A percentile compares a stretch with the other conserved stretches of the same genome.
Conservation (phyloP, 2,113 vertebrate species). For the Dasyurus viverrinus region DNA sequence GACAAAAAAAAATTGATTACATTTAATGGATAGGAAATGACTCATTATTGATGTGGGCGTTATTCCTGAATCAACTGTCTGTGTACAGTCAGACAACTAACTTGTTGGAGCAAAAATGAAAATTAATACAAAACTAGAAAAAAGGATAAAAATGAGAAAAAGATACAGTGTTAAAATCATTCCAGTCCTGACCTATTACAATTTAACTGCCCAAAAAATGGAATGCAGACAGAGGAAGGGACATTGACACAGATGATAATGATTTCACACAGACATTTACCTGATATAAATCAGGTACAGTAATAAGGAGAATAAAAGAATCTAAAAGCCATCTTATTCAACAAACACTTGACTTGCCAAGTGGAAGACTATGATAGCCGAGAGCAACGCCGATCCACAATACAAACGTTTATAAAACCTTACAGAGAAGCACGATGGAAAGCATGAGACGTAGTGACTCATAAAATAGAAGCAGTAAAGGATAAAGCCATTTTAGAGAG, state of each 20-base stretch:
- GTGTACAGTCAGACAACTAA: background rate
- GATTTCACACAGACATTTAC: background rate
- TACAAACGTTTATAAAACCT: background rate
- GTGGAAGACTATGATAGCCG: background rate
- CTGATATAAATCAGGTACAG: background rate
- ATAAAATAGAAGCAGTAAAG: background rate
- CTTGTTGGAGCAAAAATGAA: background rate
- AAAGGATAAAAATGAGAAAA: background rate
- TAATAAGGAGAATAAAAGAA: background rate
- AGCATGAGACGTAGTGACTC: background rate
- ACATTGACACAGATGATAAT: background rate
- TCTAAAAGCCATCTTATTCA: background rate
- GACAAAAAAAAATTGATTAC: background rate
- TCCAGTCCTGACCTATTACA: background rate
- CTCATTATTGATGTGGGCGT: background rate
- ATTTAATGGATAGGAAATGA: background rate
- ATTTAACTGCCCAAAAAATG: background rate
- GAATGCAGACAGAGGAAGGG: background rate
- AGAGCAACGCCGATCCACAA: background rate
- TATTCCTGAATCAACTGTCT: background rate
- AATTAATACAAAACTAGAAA: background rate
- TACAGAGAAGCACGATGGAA: background rate
- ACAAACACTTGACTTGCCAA: background rate
- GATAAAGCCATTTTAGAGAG: background rate
- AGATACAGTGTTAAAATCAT: background rate